Percentiles rank a stretch among this genome's conserved stretches.
phyloP scores from a whole-genome alignment of 2,888 invertebrate genomes.

The Eulithis testata region DNA sequence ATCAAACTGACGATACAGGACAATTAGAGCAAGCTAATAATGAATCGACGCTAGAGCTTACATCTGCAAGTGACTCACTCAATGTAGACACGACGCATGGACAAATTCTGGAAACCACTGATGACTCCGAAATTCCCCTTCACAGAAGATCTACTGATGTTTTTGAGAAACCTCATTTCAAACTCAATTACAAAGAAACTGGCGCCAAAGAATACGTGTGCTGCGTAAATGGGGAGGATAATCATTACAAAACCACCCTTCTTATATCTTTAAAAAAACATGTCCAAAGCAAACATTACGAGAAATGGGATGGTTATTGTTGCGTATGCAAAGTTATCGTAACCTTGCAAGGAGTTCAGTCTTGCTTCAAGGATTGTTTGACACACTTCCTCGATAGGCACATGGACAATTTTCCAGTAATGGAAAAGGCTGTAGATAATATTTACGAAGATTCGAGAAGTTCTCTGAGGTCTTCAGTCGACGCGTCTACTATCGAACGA shows the following conservation, averaged over 20 bases:
- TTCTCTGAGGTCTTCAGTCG: conserved; percentile 10
- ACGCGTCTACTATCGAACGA: conserved; percentile 31
- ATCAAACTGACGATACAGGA: conserved; percentile 10
- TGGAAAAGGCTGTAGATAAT: conserved; percentile 46
- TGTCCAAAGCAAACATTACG: conserved; percentile 68
- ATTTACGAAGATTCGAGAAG: conserved; percentile 31
- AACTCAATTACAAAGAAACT: conserved; percentile 55
- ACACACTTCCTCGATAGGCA: conserved; percentile 75
- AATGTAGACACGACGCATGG: background rate
- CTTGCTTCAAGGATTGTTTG: conserved; percentile 67
- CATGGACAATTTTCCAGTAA: conserved; percentile 69
- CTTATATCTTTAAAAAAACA: conserved; percentile 78
- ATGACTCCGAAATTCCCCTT: background rate
- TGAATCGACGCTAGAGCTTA: conserved; percentile 10
- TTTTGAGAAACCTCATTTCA: conserved; percentile 66
- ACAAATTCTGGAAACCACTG: conserved; percentile 1
- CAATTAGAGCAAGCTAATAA: background rate
- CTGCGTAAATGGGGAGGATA: conserved; percentile 66
- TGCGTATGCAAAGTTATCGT: conserved; percentile 77
- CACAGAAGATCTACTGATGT: conserved; percentile 43
- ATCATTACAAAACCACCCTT: conserved; percentile 70
- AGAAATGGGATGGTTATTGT: conserved; percentile 85
- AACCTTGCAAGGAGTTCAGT: conserved; percentile 65
- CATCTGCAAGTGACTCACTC: background rate
- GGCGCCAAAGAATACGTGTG: conserved; percentile 73